Evolutionary conservation across 1,140 invertebrate species (phyloP), one percentile per base, ranked within the genome.

Genomic region (Aphidius gifuensis): DNA sequence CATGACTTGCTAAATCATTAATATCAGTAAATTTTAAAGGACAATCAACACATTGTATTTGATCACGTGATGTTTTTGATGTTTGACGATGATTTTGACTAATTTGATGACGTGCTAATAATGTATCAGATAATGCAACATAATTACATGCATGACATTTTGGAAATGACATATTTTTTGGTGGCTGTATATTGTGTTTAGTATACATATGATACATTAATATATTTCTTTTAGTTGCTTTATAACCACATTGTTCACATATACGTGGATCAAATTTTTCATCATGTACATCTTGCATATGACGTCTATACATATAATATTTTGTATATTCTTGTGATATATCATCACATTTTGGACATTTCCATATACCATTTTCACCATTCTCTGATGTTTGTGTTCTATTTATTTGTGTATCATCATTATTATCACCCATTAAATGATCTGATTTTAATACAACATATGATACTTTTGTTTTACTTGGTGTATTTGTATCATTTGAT

Each of bases 231-330:
- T 90, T 92, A 0, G 80, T 83, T 9, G 90, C 88, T 68, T 88
- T 88, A 65, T 90, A 86, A 0, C 92, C 92, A 78, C 92, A 94
- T 69, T 92, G 87, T 74, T 93, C 91, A 76, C 92, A 94, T 59
- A 95, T 85, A 38, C 86, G 84, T 3, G 87, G 81, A 73, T 93
- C 88, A 62, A 92, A 90, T 66, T 88, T 89, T 68, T 92, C 89
- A 68, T 88, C 87, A 69, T 94, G 92, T 0, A 90, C 85, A 66
- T 92, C 89, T 43, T 90, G 86, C 74, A 93, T 85, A 81, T 94
- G 92, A 61, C 88, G 86, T 59, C 91, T 83, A 70, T 89, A 94
- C 64, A 87, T 84, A 61, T 88, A 88, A 74, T 93, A 93, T 38
- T 87, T 85, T 23, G 86, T 84, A 73, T 93, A 92, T 71, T 66